phyloP scores from a whole-genome alignment of 2,797 vertebrate genomes.

The Liasis olivaceus region DNA sequence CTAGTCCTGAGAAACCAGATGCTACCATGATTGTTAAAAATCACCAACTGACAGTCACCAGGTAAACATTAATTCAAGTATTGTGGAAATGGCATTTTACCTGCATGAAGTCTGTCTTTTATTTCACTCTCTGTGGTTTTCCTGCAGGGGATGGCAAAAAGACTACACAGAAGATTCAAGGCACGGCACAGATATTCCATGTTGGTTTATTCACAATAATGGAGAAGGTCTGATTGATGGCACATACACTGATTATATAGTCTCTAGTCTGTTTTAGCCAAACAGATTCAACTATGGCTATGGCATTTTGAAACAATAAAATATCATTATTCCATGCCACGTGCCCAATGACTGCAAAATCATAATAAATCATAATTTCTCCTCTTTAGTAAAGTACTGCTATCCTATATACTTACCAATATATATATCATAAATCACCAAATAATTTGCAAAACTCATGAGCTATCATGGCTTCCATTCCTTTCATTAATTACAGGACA shows the following conservation, averaged over 20 bases:
- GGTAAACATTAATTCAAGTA: conserved; percentile 64
- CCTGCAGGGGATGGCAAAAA: conserved; percentile 79
- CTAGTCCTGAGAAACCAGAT: conserved; percentile 68
- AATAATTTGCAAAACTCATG: not conserved
- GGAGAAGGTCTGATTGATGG: conserved; percentile 84
- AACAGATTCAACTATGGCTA: not conserved
- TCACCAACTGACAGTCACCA: conserved; percentile 78
- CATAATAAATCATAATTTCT: not conserved
- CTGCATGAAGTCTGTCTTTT: not conserved
- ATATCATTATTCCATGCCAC: not conserved
- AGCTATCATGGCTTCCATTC: not conserved
- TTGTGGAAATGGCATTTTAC: not conserved
- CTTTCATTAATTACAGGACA: not conserved
- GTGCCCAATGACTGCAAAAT: not conserved
- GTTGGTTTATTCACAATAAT: conserved; percentile 84
- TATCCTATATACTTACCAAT: not conserved
- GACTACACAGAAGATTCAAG: conserved; percentile 78
- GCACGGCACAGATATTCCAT: conserved; percentile 74
- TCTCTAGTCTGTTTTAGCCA: conserved; percentile 67
- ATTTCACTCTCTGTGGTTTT: not conserved
- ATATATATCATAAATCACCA: not conserved
- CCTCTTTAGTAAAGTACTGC: not conserved
- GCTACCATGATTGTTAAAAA: conserved; percentile 83
- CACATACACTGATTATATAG: conserved; percentile 77
- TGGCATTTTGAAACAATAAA: not conserved